Evolutionary conservation across 2,888 invertebrate species (phyloP), one percentile per base, ranked within the genome.

Genomic region (Philereme transversata): DNA sequence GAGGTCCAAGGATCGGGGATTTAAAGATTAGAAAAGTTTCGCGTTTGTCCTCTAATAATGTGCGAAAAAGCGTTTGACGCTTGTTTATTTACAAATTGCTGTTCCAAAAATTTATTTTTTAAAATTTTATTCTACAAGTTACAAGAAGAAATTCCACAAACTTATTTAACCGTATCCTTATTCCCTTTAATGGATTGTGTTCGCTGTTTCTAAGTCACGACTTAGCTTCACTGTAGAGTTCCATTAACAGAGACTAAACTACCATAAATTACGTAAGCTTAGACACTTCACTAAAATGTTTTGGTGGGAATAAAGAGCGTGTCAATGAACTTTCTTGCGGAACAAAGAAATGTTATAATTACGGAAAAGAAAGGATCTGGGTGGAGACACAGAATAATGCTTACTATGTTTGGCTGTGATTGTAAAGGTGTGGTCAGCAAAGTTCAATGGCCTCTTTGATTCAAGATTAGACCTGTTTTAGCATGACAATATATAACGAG

Each of bases 321-420:
- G 45, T 35, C 51, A 58, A 38, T 43, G 43, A 58, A 54, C 54
- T 62, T 40, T 5, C 9, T 53, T 35, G 45, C 22, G 34, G 57
- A 48, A 62, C 65, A 65, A 65, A 65, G 57, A 62, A 65, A 62
- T 44, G 47, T 58, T 49, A 59, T 62, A 59, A 62, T 65, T 59
- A 57, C 48, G 45, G 53, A 65, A 57, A 59, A 61, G 61, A 65
- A 65, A 65, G 62, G 62, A 56, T 40, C 7, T 40, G 40, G 40
- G 7, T 40, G 7, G 40, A 5, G 40, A 8, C 40, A 40, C 40
- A 40, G 40, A 40, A 40, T 40, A 40, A 22, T 40, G 8, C 7
- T 5, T 38, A 5, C 38, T 38, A 38, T 38, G 40, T 6, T 4
- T 8, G 40, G 6, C 4, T 40, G 4, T 6, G 40, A 8, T 8